These are phyloP conservation scores for Panzeria rudis DNA, from an alignment of 2,888 invertebrate species.

Conservation along the genomic window DNA sequence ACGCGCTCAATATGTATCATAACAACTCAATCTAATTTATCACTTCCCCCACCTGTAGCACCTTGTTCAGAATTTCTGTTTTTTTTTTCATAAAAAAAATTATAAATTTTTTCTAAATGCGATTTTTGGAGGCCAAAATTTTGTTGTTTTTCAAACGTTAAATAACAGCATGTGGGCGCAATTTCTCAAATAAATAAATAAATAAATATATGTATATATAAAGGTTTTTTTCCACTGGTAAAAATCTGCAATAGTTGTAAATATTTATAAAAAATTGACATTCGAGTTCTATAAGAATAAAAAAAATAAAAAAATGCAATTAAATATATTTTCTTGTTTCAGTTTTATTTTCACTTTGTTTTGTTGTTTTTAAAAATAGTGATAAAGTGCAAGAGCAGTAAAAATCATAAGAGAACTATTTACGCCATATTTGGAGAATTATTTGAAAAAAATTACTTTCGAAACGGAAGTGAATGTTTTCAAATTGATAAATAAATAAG, in stretches of 20 bases:
- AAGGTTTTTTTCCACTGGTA: slow-evolving; percentile 6
- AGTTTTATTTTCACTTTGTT: neutral
- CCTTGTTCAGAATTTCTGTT: neutral
- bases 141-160: slow-evolving; percentile 38
- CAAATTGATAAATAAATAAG: no score
- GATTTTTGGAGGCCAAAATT: slow-evolving; percentile 61
- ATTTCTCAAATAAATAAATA: slow-evolving; percentile 31
- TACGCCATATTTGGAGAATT: slow-evolving; percentile 15
- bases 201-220: neutral
- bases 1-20: slow-evolving; percentile 43
- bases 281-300: slow-evolving; percentile 42
- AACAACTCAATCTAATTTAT: slow-evolving; percentile 24
- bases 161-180: slow-evolving; percentile 62
- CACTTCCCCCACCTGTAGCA: neutral
- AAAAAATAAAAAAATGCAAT: slow-evolving; percentile 40
- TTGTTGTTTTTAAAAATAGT: slow-evolving; percentile 16
- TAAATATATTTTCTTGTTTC: slow-evolving; percentile 23
- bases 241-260: slow-evolving; percentile 27
- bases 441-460: slow-evolving; percentile 20
- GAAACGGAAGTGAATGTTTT: slow-evolving; percentile 39
- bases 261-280: slow-evolving; percentile 44
- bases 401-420: neutral
- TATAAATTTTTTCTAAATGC: slow-evolving; percentile 22
- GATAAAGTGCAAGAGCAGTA: slow-evolving; percentile 31
- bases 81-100: slow-evolving; percentile 18